A percentile compares a stretch with the other conserved stretches of the same genome.
Evolutionary conservation across 2,797 vertebrate genomes (phyloP).

Genomic region (Hafferia zeledoni): DNA sequence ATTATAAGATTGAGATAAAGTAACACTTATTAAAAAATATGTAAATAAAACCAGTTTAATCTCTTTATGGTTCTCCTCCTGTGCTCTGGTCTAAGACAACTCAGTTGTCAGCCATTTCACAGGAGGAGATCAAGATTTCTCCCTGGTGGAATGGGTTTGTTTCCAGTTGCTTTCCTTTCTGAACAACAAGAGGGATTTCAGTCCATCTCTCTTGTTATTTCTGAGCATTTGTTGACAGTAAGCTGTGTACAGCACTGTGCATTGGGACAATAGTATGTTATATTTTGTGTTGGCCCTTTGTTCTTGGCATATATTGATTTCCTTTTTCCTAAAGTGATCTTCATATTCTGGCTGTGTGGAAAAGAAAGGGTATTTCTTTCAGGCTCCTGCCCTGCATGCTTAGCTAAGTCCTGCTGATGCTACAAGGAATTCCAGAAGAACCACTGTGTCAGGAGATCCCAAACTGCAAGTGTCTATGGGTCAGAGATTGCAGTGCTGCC

Average conservation of each 20-base stretch:
- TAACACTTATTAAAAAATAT: not conserved
- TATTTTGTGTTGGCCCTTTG: not conserved
- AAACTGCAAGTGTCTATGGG: not conserved
- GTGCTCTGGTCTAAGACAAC: not conserved
- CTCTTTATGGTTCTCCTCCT: not conserved
- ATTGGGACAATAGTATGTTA: not conserved
- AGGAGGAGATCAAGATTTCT: not conserved
- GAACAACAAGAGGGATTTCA: not conserved
- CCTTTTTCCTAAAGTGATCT: not conserved
- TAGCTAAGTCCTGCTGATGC: not conserved
- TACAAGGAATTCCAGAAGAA: not conserved
- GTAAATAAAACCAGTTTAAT: not conserved
- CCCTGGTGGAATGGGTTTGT: not conserved
- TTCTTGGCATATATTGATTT: not conserved
- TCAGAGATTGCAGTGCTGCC: not conserved
- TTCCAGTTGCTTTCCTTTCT: not conserved
- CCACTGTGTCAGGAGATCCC: not conserved
- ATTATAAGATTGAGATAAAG: not conserved
- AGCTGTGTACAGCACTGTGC: not conserved
- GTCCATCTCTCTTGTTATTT: not conserved
- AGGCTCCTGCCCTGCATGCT: not conserved
- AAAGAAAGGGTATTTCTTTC: not conserved
- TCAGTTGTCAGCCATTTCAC: not conserved
- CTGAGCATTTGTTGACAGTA: not conserved
- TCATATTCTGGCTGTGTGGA: not conserved